These are phyloP conservation scores for Protobothrops mucrosquamatus DNA, from an alignment of 2,113 vertebrate genomes.

Conservation along the genomic window DNA sequence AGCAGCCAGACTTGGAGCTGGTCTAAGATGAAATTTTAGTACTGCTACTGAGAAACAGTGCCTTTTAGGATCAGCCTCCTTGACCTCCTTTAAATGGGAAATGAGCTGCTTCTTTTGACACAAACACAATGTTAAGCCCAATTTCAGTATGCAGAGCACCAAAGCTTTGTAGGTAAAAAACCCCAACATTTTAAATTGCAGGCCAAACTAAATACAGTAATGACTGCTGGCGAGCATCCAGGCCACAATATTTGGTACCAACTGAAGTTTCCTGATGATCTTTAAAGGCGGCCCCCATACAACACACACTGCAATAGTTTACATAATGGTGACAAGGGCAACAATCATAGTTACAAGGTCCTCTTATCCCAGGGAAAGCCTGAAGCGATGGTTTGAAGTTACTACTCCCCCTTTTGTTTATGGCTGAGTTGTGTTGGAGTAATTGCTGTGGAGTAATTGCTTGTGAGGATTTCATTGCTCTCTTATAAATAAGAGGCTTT, in stretches of 20 bases:
- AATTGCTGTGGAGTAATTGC: conserved; percentile 16
- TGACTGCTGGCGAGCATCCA: background rate
- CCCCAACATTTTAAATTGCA: background rate
- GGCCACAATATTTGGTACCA: background rate
- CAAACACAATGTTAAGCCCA: background rate
- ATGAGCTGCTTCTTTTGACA: background rate
- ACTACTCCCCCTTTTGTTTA: background rate
- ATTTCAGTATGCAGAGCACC: background rate
- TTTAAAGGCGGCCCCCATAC: background rate
- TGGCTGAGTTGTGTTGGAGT: conserved; percentile 17
- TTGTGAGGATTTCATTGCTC: conserved; percentile 31
- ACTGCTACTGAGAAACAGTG: background rate
- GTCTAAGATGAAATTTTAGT: background rate
- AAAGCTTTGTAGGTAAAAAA: background rate
- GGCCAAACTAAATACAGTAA: background rate
- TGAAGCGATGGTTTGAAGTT: background rate
- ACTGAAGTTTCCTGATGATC: background rate
- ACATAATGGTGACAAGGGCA: background rate
- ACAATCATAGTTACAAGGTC: background rate
- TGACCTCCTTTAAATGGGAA: background rate
- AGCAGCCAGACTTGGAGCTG: background rate
- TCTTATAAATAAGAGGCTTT: conserved; percentile 32
- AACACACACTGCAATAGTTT: background rate
- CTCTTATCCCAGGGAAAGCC: background rate
- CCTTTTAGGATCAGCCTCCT: background rate